A percentile compares a stretch with the other conserved stretches of the same genome.
These are phyloP conservation scores for Orthosia incerta DNA, from an alignment of 2,888 invertebrate species.

Conservation along the genomic window DNA sequence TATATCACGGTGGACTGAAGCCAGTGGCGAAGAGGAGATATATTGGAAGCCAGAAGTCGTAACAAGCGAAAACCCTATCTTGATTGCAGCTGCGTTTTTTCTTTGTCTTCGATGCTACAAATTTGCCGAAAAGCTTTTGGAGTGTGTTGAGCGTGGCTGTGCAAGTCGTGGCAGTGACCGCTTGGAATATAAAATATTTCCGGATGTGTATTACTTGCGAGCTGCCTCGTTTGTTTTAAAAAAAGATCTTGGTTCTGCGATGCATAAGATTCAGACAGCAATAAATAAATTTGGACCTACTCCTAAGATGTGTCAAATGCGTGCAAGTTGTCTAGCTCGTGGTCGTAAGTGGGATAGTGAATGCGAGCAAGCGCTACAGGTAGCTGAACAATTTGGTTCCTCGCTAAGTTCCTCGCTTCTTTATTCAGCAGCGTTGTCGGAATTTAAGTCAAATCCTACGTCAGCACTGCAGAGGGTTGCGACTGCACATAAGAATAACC, in stretches of 20 bases:
- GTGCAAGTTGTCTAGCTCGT: constrained; percentile 76
- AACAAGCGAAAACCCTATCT: constrained; percentile 76
- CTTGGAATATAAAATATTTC: constrained; percentile 55
- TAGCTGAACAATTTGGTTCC: constrained; percentile 80
- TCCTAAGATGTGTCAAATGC: constrained; percentile 81
- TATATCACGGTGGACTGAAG: constrained; percentile 79
- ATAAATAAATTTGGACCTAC: constrained; percentile 81
- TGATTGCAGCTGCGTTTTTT: constrained; percentile 86
- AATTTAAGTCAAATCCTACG: constrained; percentile 72
- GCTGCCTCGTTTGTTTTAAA: constrained; percentile 80
- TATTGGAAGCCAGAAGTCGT: constrained; percentile 81
- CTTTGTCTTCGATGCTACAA: constrained; percentile 84
- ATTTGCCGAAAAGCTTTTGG: constrained; percentile 78
- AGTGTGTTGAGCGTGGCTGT: constrained; percentile 80
- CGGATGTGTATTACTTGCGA: constrained; percentile 80
- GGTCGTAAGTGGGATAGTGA: constrained; percentile 80
- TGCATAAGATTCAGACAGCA: constrained; percentile 73
- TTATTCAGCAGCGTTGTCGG: constrained; percentile 78
- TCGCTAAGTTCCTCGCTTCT: constrained; percentile 76
- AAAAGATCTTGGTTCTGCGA: constrained; percentile 73
- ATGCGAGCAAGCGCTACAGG: constrained; percentile 77
- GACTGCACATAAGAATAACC: constrained; percentile 81
- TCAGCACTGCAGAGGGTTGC: constrained; percentile 84
- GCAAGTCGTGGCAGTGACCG: constrained; percentile 74
- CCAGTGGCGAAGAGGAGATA: constrained; percentile 85